These are phyloP conservation scores for Conopomorpha cramerella DNA, from an alignment of 1,140 invertebrate species.

Conservation along the genomic window DNA sequence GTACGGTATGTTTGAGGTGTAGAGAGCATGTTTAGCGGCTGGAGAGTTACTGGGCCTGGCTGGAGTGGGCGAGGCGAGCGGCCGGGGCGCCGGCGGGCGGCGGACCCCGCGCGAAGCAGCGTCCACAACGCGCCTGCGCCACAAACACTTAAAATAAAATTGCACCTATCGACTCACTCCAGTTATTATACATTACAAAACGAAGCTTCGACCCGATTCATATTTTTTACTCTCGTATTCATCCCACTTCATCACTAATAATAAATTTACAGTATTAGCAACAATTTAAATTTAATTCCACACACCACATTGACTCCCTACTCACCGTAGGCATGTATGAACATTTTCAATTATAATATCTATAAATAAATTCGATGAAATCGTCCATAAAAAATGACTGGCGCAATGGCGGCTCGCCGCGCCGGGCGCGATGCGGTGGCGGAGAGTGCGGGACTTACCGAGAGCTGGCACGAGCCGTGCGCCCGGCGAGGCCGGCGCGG, in stretches of 20 bases:
- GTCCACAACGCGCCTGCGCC: not conserved
- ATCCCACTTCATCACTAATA: slow-evolving; percentile 40
- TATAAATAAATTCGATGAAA: slow-evolving; percentile 59
- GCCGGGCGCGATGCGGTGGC: slow-evolving; percentile 4
- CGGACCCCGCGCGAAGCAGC: not conserved
- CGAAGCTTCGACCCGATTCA: slow-evolving; percentile 44
- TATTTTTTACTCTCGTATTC: slow-evolving; percentile 35
- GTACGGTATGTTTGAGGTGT: too few relatives aligned
- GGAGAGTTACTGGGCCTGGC: too few relatives aligned
- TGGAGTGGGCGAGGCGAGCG: slow-evolving; percentile 7
- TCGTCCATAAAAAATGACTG: slow-evolving; percentile 38
- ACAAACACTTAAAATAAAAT: slow-evolving; percentile 38
- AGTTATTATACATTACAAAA: slow-evolving; percentile 40
- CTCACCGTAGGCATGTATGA: slow-evolving; percentile 30
- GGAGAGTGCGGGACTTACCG: slow-evolving; percentile 12
- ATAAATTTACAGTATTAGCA: slow-evolving; percentile 50
- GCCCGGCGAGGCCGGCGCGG: slow-evolving; percentile 8
- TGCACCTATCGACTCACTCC: slow-evolving; percentile 56
- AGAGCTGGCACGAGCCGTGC: slow-evolving; percentile 15
- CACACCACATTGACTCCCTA: slow-evolving; percentile 40
- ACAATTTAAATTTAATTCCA: slow-evolving; percentile 49
- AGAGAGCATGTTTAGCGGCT: too few relatives aligned
- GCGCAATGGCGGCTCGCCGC: slow-evolving; percentile 12
- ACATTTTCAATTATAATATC: slow-evolving; percentile 48
- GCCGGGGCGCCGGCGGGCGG: slow-evolving; percentile 6